Evolutionary conservation across 2,797 vertebrate species (phyloP).

Genomic region (Ceryle rudis): DNA sequence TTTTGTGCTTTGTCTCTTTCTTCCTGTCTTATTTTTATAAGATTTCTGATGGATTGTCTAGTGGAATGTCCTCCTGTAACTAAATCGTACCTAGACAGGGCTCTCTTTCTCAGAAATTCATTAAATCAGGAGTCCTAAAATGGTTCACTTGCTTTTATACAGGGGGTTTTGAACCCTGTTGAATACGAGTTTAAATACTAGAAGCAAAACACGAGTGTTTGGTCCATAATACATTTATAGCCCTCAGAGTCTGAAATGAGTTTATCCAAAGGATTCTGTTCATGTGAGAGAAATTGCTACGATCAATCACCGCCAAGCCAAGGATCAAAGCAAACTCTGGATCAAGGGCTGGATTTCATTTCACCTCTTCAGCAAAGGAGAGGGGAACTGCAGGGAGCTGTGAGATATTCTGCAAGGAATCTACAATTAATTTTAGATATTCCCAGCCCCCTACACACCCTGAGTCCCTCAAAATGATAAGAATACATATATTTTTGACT

Average conservation of each 20-base stretch:
- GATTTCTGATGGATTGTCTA: background rate
- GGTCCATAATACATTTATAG: conserved; percentile 35
- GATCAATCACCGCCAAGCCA: conserved; percentile 46
- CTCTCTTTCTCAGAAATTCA: background rate
- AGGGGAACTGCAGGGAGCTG: background rate
- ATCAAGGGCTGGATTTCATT: conserved; percentile 36
- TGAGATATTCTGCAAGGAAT: conserved; percentile 1
- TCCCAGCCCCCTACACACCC: background rate
- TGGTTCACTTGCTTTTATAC: background rate
- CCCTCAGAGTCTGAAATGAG: conserved; percentile 35
- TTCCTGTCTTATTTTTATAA: background rate
- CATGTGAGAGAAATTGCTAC: conserved; percentile 70
- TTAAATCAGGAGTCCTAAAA: conserved; percentile 43
- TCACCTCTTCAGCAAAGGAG: background rate
- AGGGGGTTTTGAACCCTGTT: conserved; percentile 17
- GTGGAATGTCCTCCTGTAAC: background rate
- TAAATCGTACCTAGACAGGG: background rate
- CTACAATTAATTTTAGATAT: background rate
- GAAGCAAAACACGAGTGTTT: conserved; percentile 50
- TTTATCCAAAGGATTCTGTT: conserved; percentile 67
- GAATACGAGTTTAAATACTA: conserved; percentile 48
- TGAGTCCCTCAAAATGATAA: background rate
- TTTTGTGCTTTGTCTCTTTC: background rate
- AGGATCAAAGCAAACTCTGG: conserved; percentile 61
- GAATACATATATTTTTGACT: background rate